Base-by-base conservation (phyloP, 2,888 invertebrate genomes). In the Allolobophora icterica region DNA sequence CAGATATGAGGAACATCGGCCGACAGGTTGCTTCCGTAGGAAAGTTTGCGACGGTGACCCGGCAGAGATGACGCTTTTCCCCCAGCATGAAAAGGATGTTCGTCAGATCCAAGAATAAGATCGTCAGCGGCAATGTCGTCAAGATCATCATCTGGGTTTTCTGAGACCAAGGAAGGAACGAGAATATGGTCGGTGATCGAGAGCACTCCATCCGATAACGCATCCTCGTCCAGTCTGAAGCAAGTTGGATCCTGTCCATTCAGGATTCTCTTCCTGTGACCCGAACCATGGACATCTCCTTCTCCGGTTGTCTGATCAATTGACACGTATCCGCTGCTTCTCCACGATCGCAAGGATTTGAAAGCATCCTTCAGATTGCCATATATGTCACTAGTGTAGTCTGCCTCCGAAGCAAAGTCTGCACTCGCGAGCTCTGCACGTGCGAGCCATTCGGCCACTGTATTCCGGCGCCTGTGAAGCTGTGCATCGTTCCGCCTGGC, bases 401-500 rank as follows among this genome's bases (percentile, higher is more conserved):
- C 89, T 30, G 45, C 42, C 42, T 45, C 89, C 33, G n/a, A 52
- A 52, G 89, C 71, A 5, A 90, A 90, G 58, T 71, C 90, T 71
- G 33, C 13, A 30, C 83, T 45, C 21, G 90, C 35, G 35, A 90
- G 38, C 1, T 90, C 71, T 34, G 90, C n/a, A 5, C 71, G 45
- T n/a, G 90, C 90, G 0, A 90, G 90, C 90, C 90, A 90, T 33
- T 90, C 90, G 24, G 45, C 90, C 90, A 90, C 90, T 3, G 90
- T 71, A 15, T 87, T 87, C 87, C 87, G 34, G 24, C 87, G 38
- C 38, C 87, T 38, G 87, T 87, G 87, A 38, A 87, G 87, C 21
- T 38, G 87, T 19, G 87, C 8, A 38, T 35, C 38, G 19, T 0
- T 87, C 35, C 34, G 87, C 24, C 87, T 87, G 38, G 13, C 35